Percentiles rank a stretch among this genome's conserved stretches.
phyloP scores from a whole-genome alignment of 2,888 invertebrate species.

The Hemistola chrysoprasaria region DNA sequence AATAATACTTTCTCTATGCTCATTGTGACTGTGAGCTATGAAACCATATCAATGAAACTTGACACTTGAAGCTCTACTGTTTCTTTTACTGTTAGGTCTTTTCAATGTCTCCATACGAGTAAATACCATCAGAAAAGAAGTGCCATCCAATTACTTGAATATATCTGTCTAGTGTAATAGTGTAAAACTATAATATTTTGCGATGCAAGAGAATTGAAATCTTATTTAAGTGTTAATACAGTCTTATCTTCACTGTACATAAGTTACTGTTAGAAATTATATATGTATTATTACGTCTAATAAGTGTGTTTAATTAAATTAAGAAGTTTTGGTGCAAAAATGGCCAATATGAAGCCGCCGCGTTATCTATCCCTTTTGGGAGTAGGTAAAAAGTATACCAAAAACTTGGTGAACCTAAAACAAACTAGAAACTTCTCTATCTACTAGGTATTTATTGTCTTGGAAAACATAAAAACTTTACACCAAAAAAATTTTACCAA shows the following conservation, averaged over 20 bases:
- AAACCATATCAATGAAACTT: too few relatives aligned
- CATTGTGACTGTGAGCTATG: too few relatives aligned
- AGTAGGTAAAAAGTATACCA: too few relatives aligned
- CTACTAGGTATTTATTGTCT: slow-evolving; percentile 4
- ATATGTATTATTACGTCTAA: slow-evolving; percentile 6
- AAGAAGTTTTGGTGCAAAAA: slow-evolving; percentile 1
- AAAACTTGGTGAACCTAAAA: too few relatives aligned
- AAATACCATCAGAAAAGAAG: slow-evolving; percentile 51
- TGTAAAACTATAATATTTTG: slow-evolving; percentile 66
- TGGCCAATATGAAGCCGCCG: too few relatives aligned
- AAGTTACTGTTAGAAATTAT: too few relatives aligned
- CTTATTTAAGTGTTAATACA: slow-evolving; percentile 67
- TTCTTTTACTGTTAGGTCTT: too few relatives aligned
- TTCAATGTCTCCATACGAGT: too few relatives aligned
- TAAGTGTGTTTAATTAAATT: neutral
- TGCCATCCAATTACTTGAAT: slow-evolving; percentile 71
- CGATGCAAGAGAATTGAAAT: slow-evolving; percentile 82
- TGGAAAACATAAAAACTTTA: slow-evolving; percentile 29
- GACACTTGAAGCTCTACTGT: too few relatives aligned
- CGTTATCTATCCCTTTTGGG: too few relatives aligned
- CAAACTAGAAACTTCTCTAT: slow-evolving; percentile 1
- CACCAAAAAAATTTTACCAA: slow-evolving; percentile 69
- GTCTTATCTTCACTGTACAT: slow-evolving; percentile 58
- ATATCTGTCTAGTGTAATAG: slow-evolving; percentile 65
- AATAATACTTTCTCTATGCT: too few relatives aligned